These are phyloP conservation scores for Adelges cooleyi DNA, from an alignment of 1,140 invertebrate genomes.

Conservation along the genomic window DNA sequence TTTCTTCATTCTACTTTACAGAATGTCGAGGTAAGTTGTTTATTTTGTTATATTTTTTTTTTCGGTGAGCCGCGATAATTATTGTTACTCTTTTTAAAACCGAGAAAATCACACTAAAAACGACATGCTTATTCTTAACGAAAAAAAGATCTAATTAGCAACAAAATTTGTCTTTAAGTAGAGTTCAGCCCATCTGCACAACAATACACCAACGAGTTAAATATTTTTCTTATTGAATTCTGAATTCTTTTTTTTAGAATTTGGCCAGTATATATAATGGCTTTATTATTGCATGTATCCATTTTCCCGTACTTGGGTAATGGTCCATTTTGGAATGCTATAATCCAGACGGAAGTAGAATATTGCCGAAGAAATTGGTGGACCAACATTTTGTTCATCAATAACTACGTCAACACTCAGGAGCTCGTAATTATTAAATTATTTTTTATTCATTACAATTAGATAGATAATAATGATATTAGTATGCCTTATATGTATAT, in stretches of 20 bases:
- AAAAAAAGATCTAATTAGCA: background rate
- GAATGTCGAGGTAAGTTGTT: background rate
- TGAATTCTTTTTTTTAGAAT: slow-evolving; percentile 24
- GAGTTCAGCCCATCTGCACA: background rate
- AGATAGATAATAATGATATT: background rate
- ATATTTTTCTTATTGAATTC: background rate
- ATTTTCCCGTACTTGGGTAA: slow-evolving; percentile 40
- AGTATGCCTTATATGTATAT: background rate
- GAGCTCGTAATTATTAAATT: slow-evolving; percentile 45
- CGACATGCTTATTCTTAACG: background rate
- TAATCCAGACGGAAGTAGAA: slow-evolving; percentile 48
- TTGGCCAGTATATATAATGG: slow-evolving; percentile 21
- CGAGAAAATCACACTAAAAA: background rate
- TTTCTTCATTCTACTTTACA: background rate
- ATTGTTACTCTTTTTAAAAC: background rate
- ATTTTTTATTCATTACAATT: background rate
- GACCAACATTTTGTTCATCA: slow-evolving; percentile 72
- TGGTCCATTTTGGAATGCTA: slow-evolving; percentile 53
- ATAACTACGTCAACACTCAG: slow-evolving; percentile 61
- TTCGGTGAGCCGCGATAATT: background rate
- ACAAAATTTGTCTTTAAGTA: background rate
- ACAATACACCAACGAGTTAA: background rate
- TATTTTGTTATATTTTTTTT: background rate
- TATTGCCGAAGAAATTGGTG: slow-evolving; percentile 65
- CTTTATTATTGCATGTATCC: slow-evolving; percentile 23